Conservation (phyloP, 2,888 invertebrate species). For the Harpalus rubripes region DNA sequence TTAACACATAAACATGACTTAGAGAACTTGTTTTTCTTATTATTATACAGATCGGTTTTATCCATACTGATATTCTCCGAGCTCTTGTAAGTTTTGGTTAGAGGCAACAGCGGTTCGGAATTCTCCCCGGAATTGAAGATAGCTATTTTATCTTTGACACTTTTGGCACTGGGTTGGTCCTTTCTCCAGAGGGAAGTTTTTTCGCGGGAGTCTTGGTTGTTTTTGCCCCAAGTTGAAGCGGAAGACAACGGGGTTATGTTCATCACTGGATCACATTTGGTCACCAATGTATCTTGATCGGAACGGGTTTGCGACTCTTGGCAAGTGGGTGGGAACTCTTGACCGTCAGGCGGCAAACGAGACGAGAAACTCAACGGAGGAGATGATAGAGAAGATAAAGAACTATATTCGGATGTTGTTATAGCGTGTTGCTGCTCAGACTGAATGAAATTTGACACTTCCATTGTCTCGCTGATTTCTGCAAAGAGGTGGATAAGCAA, state of each 20-base stretch:
- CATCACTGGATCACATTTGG: slow-evolving; percentile 40
- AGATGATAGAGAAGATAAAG: slow-evolving; percentile 57
- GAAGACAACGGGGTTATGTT: slow-evolving; percentile 17
- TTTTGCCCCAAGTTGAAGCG: slow-evolving; percentile 58
- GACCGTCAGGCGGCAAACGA: slow-evolving; percentile 89
- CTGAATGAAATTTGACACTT: slow-evolving; percentile 61
- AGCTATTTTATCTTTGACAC: slow-evolving; percentile 92
- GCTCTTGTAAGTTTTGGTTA: slow-evolving; percentile 68
- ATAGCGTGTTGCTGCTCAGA: slow-evolving; percentile 60
- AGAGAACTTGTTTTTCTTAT: slow-evolving; percentile 60
- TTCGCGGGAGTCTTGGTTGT: slow-evolving; percentile 55
- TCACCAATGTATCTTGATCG: slow-evolving; percentile 44
- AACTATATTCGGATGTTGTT: slow-evolving; percentile 65
- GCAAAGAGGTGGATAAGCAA: slow-evolving; percentile 53
- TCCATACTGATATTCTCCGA: slow-evolving; percentile 67
- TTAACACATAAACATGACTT: slow-evolving; percentile 67
- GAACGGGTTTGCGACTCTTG: slow-evolving; percentile 80
- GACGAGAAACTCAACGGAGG: slow-evolving; percentile 74
- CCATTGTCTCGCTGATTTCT: slow-evolving; percentile 61
- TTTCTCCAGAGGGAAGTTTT: slow-evolving; percentile 79
- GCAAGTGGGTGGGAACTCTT: slow-evolving; percentile 89
- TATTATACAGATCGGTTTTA: slow-evolving; percentile 39
- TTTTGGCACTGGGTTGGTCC: slow-evolving; percentile 89
- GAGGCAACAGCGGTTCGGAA: slow-evolving; percentile 71
- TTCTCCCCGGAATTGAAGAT: slow-evolving; percentile 86